Percentiles rank a stretch among this genome's conserved stretches.
phyloP scores from a whole-genome alignment of 2,888 invertebrate species.

The Drosophila multiciliata region DNA sequence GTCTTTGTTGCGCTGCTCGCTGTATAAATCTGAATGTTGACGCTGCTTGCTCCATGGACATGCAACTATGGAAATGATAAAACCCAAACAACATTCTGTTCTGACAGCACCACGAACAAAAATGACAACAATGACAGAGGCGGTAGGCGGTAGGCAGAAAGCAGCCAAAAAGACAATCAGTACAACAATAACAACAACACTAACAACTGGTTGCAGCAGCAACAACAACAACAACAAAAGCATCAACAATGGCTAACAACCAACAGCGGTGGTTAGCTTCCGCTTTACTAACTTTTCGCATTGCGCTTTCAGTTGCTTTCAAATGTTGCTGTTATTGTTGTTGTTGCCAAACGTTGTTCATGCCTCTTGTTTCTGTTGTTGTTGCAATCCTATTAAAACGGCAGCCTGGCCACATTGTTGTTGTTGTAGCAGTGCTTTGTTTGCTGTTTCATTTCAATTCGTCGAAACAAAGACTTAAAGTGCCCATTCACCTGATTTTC shows the following conservation, averaged over 20 bases:
- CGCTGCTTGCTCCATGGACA: conserved; percentile 28
- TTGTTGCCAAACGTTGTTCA: conserved; percentile 50
- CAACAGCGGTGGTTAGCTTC: conserved; percentile 60
- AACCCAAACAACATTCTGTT: conserved; percentile 48
- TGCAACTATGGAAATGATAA: conserved; percentile 45
- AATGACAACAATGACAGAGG: conserved; percentile 17
- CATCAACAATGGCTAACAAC: conserved; percentile 55
- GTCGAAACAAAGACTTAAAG: conserved; percentile 79
- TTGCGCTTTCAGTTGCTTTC: conserved; percentile 55
- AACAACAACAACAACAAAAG: conserved; percentile 30
- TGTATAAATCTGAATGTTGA: conserved; percentile 1
- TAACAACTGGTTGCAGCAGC: conserved; percentile 18
- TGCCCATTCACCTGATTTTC: conserved; percentile 80
- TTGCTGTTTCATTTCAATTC: conserved; percentile 76
- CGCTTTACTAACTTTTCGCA: conserved; percentile 74
- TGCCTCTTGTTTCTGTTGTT: conserved; percentile 56
- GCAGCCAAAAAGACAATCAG: conserved; percentile 51
- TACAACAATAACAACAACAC: conserved; percentile 15
- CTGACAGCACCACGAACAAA: conserved; percentile 38
- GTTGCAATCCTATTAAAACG: conserved; percentile 69
- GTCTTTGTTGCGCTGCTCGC: conserved; percentile 29
- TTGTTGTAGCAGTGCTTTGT: conserved; percentile 50
- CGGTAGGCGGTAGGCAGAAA: background rate
- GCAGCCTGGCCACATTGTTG: conserved; percentile 46
- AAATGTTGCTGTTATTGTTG: conserved; percentile 35